Percentiles rank a stretch among this genome's conserved stretches.
phyloP scores from a whole-genome alignment of 2,113 vertebrate genomes.

The Planiliza haematocheilus region DNA sequence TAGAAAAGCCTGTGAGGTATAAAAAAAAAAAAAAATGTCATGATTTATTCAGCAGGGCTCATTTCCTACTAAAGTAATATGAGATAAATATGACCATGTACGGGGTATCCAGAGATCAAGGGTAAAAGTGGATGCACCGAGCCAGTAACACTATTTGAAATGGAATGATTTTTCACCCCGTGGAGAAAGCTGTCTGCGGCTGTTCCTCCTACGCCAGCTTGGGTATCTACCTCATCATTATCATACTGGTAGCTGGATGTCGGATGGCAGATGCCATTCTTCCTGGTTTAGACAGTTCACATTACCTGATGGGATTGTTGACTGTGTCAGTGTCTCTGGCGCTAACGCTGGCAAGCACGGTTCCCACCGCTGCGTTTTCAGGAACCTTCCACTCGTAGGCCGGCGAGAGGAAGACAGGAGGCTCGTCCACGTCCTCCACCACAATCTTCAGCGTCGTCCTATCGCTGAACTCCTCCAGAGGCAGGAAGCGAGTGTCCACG shows the following conservation, averaged over 20 bases:
- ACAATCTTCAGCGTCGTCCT: conserved; percentile 87
- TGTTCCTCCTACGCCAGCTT: conserved; percentile 36
- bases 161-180: conserved; percentile 78
- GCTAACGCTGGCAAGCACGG: conserved; percentile 83
- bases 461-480: conserved; percentile 82
- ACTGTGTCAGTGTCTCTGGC: conserved; percentile 89
- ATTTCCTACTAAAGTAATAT: conserved; percentile 83
- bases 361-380: conserved; percentile 83
- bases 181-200: conserved; percentile 65
- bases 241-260: conserved; percentile 37
- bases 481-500: conserved; percentile 81
- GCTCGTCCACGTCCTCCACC: conserved; percentile 91
- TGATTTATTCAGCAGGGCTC: conserved; percentile 84
- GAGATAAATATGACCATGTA: conserved; percentile 83
- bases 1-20: conserved; percentile 78
- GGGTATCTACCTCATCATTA: conserved; percentile 62
- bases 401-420: conserved; percentile 85
- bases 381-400: conserved; percentile 87
- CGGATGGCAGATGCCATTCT: conserved; percentile 65
- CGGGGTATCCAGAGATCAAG: conserved; percentile 78
- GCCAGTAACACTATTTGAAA: conserved; percentile 76
- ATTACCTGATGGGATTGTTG: conserved; percentile 84
- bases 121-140: conserved; percentile 78
- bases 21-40: conserved; percentile 59
- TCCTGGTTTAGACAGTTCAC: conserved; percentile 20